These are phyloP conservation scores for Pomacea canaliculata DNA, from an alignment of 2,888 invertebrate species.

Conservation along the genomic window DNA sequence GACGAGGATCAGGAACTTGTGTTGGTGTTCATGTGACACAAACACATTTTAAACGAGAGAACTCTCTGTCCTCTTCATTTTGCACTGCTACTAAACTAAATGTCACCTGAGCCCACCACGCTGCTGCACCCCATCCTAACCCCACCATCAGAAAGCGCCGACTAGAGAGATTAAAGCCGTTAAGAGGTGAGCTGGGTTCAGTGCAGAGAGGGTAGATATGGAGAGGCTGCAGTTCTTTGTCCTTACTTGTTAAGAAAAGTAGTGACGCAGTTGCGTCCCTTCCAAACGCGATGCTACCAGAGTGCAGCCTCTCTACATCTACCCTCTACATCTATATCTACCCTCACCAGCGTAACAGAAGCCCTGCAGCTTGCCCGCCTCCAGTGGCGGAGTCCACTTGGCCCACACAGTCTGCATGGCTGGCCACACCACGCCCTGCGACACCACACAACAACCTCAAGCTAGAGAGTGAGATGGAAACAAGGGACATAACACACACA, in stretches of 20 bases:
- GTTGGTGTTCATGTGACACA: too few relatives aligned
- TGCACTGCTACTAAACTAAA: too few relatives aligned
- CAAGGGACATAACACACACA: neutral
- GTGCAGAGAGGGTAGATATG: too few relatives aligned
- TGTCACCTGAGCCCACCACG: too few relatives aligned
- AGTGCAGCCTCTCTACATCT: too few relatives aligned
- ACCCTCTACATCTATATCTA: too few relatives aligned
- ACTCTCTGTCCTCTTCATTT: neutral
- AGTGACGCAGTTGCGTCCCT: too few relatives aligned
- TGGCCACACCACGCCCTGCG: slow-evolving; percentile 64
- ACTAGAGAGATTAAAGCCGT: neutral
- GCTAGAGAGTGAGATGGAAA: neutral
- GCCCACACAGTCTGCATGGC: slow-evolving; percentile 61
- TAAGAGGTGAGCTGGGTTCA: neutral
- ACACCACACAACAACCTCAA: neutral
- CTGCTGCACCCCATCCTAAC: neutral
- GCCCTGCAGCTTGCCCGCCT: slow-evolving; percentile 42
- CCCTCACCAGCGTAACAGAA: slow-evolving; percentile 41
- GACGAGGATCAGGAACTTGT: too few relatives aligned
- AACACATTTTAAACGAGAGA: neutral
- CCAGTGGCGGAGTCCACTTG: slow-evolving; percentile 61
- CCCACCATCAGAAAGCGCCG: neutral
- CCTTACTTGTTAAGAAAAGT: too few relatives aligned
- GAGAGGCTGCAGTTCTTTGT: too few relatives aligned
- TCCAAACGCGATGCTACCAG: too few relatives aligned